These are phyloP conservation scores for Podarcis muralis DNA, from an alignment of 2,113 vertebrate genomes.

Conservation along the genomic window DNA sequence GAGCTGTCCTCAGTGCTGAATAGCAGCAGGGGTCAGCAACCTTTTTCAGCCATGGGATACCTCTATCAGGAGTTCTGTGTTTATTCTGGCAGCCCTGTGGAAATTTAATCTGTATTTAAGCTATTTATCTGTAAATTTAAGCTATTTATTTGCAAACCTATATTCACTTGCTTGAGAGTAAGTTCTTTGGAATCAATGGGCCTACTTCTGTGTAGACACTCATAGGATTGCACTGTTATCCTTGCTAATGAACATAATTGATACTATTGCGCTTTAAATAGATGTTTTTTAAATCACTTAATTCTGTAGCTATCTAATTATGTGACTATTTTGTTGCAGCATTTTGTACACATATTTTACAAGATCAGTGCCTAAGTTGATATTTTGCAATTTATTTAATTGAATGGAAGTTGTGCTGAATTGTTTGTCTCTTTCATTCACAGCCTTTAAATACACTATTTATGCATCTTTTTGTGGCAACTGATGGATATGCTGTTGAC, in stretches of 20 bases:
- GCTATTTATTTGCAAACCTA: not conserved
- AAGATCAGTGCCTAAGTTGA: not conserved
- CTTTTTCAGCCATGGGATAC: not conserved
- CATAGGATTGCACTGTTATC: not conserved
- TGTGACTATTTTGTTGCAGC: not conserved
- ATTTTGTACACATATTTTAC: not conserved
- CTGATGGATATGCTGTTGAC: slow-evolving; percentile 67
- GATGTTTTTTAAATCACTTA: not conserved
- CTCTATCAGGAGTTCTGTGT: not conserved
- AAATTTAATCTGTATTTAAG: not conserved
- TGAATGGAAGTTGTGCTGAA: not conserved
- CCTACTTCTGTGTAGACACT: too few relatives aligned
- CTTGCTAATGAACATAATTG: not conserved
- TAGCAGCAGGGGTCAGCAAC: not conserved
- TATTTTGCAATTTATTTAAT: not conserved
- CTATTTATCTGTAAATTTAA: not conserved
- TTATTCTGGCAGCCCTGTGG: not conserved
- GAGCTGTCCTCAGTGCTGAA: slow-evolving; percentile 12
- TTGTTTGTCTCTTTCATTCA: not conserved
- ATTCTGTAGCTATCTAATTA: not conserved
- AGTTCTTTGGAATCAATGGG: too few relatives aligned
- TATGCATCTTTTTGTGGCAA: slow-evolving; percentile 88
- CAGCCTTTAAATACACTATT: slow-evolving; percentile 93
- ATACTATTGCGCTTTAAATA: not conserved
- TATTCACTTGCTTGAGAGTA: not conserved